These are phyloP conservation scores for Troilus luridus DNA, from an alignment of 2,888 invertebrate species.

Conservation along the genomic window DNA sequence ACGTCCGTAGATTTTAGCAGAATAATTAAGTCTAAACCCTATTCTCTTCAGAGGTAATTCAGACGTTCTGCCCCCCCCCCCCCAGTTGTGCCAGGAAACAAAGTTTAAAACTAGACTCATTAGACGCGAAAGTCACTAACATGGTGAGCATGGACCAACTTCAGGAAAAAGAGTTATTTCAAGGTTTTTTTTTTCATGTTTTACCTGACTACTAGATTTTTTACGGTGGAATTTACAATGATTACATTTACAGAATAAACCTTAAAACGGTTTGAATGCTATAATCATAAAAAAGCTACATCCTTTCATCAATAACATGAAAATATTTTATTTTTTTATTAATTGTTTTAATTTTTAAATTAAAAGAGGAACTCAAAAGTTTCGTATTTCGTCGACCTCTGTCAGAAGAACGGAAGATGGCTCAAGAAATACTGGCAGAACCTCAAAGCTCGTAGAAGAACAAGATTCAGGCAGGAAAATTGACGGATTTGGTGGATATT, in stretches of 20 bases:
- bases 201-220: background rate
- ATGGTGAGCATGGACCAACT: background rate
- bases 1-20: background rate
- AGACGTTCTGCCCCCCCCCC: background rate
- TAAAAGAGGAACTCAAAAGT: too few species aligned
- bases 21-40: background rate
- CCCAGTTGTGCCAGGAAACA: background rate
- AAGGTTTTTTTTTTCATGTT: background rate
- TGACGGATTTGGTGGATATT: too few species aligned
- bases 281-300: too few species aligned
- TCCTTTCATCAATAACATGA: too few species aligned
- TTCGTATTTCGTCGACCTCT: too few species aligned
- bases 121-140: background rate
- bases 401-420: too few species aligned
- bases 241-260: background rate
- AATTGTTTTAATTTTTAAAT: too few species aligned
- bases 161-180: background rate
- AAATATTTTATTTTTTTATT: too few species aligned
- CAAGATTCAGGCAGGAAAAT: too few species aligned
- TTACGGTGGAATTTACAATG: background rate
- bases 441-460: too few species aligned
- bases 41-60: background rate
- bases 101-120: slow-evolving; percentile 1
- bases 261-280: too few species aligned
- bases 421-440: too few species aligned